Base-by-base conservation (phyloP, 2,113 vertebrate species). In the Caloenas nicobarica region DNA sequence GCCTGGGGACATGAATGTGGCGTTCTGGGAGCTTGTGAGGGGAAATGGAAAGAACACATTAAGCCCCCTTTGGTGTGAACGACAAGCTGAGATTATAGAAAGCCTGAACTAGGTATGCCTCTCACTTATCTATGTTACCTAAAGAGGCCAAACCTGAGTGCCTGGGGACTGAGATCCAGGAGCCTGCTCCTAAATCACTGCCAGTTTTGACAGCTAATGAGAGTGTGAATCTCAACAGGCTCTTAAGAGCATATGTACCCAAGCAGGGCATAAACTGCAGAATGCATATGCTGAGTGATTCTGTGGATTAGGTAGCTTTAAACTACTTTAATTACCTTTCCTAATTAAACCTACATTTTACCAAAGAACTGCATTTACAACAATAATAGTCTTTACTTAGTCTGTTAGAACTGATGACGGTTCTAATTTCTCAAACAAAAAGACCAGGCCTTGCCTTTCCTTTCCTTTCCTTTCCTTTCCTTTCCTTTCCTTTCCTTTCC, bases 271-370 rank as follows among this genome's bases (percentile, higher is more conserved):
- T 8, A 64, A 4, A 1, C 26, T 76, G 81, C 81, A 93, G 78
- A 79, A 92, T 60, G 71, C 33, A 86, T 51, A 78, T 57, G 81
- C 33, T 77, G 57, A 89, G 81, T 53, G 31, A 82, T 73, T 91
- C 71, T 53, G 58, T 10, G 51, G 69, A 92, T 89, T 74, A 56
- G 76, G 93, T 40, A 74, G 81, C 72, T 88, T 94, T 93, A 87
- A 94, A 90, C 51, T 65, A 22, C 42, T 88, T 82, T 90, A 73
- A 89, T 82, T 95, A 86, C 22, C 57, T 70, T 92, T 74, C 71
- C 78, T 88, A 97, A 96, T 94, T 96, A 94, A 96, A 95, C 88
- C 34, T 88, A 51, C 66, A 54, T 54, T 91, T 96, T 61, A 82
- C 73, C 91, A 61, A 91, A 72, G 70, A 92, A 93, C 21, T 77